Conservation (phyloP, 2,888 invertebrate species). For the Aquatica leii region DNA sequence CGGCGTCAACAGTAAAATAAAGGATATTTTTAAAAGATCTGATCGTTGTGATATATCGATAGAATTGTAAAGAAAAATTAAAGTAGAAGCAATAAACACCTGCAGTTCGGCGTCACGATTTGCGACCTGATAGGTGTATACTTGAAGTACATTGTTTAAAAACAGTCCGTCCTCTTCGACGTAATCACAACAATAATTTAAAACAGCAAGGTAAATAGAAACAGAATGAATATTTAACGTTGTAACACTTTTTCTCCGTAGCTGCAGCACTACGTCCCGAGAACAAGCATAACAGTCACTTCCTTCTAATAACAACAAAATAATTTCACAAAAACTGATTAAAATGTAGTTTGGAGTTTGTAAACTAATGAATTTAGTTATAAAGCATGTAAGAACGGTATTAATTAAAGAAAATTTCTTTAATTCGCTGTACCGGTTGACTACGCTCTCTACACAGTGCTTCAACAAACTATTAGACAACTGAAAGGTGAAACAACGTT, state of each 20-base stretch:
- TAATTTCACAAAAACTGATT: conserved; percentile 9
- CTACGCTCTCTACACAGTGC: conserved; percentile 2
- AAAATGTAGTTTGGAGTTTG: conserved; percentile 9
- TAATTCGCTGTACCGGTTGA: conserved; percentile 13
- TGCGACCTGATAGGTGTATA: background rate
- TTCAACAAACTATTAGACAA: conserved; percentile 35
- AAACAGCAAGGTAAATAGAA: conserved; percentile 11
- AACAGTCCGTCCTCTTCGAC: conserved; percentile 15
- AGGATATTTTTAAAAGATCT: conserved; percentile 41
- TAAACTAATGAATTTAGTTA: conserved; percentile 39
- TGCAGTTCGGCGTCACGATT: conserved; percentile 16
- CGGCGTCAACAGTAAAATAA: conserved; percentile 42
- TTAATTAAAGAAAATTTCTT: background rate
- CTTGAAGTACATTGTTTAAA: background rate
- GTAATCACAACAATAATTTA: conserved; percentile 7
- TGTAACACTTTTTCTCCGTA: conserved; percentile 5
- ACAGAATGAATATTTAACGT: conserved; percentile 14
- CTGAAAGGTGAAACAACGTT: conserved; percentile 20
- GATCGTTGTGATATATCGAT: conserved; percentile 26
- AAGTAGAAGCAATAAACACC: conserved; percentile 36
- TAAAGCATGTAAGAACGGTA: conserved; percentile 33
- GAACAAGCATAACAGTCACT: background rate
- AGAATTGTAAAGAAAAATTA: conserved; percentile 39
- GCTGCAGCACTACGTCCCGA: conserved; percentile 3
- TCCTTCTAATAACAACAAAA: conserved; percentile 20